Base-by-base conservation (phyloP, 1,140 invertebrate genomes). In the Drosophila sp. region DNA sequence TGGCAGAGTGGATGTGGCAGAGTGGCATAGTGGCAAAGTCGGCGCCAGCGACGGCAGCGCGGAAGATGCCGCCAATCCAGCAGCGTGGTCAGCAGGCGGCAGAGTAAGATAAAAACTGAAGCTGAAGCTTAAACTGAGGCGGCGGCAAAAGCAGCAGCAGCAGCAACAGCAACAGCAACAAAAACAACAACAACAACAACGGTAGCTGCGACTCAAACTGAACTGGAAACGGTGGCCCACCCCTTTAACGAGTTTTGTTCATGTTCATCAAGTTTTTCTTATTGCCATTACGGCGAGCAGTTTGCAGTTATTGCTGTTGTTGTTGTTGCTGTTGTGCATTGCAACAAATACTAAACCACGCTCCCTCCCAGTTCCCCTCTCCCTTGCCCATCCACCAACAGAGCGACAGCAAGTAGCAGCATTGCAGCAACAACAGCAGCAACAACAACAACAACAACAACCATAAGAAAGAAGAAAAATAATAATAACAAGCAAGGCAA, bases 221-320 rank as follows among this genome's bases (percentile, higher is more conserved):
- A 21, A 21, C 21, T 21, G 21, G 63, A 57, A 73, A 32, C 65
- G 53, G 53, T 72, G 82, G 79, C 79, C 83, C 83, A 87, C 83
- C 86, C 78, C 74, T 78, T 89, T 83, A 53, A 76, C 72, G 72
- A 89, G 58, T 79, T 67, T 79, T 75, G 75, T 73, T 87, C 76
- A 79, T 87, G 83, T 89, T 87, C 83, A 89, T 89, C 83, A 83
- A 81, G 76, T 86, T 89, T 89, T 89, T 87, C 81, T 86, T 80
- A 76, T 87, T 81, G 83, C 67, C 79, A 71, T 58, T 81, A 78
- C 80, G 25, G 48, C 48, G 27, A 50, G 48, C 80, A 72, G 76
- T 78, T 80, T 63, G 80, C 70, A 43, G 40, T 80, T 76, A 45
- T 38, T 89, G 78, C 66, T 80, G 83, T 83, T 89, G 79, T 89